Percentiles rank a stretch among this genome's conserved stretches.
These are phyloP conservation scores for Anguilla anguilla DNA, from an alignment of 2,797 vertebrate species.

Conservation along the genomic window DNA sequence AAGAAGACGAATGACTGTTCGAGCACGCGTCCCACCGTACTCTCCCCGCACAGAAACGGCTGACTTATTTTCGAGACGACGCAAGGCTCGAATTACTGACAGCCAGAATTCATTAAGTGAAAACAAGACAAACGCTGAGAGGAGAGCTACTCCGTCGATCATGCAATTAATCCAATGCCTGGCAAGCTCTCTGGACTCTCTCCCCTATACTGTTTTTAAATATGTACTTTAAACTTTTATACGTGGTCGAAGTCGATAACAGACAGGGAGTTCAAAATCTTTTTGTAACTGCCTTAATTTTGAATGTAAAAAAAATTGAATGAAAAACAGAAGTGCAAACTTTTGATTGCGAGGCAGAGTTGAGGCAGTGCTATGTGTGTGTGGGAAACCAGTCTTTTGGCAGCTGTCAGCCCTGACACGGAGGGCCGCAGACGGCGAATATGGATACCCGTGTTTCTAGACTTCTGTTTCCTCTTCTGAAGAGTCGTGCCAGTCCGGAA, in stretches of 20 bases:
- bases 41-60: not conserved
- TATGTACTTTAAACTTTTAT: not conserved
- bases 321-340: not conserved
- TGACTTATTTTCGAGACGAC: too few relatives aligned
- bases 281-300: not conserved
- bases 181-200: too few relatives aligned
- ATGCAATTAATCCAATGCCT: not conserved
- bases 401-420: not conserved
- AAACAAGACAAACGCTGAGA: not conserved
- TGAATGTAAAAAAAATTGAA: not conserved
- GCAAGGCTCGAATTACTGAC: not conserved
- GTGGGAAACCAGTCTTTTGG: slow-evolving; percentile 22
- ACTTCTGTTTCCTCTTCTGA: slow-evolving; percentile 22
- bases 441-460: slow-evolving; percentile 29
- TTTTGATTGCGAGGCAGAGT: not conserved
- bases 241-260: not conserved
- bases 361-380: not conserved
- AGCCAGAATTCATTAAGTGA: not conserved
- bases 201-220: not conserved
- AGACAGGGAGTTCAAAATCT: not conserved
- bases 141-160: not conserved
- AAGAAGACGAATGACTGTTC: too few relatives aligned
- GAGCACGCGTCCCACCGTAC: too few relatives aligned
- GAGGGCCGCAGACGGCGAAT: slow-evolving; percentile 11
- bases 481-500: slow-evolving; percentile 7